Base-by-base conservation (phyloP, 2,113 vertebrate genomes). In the Oryzias celebensis region DNA sequence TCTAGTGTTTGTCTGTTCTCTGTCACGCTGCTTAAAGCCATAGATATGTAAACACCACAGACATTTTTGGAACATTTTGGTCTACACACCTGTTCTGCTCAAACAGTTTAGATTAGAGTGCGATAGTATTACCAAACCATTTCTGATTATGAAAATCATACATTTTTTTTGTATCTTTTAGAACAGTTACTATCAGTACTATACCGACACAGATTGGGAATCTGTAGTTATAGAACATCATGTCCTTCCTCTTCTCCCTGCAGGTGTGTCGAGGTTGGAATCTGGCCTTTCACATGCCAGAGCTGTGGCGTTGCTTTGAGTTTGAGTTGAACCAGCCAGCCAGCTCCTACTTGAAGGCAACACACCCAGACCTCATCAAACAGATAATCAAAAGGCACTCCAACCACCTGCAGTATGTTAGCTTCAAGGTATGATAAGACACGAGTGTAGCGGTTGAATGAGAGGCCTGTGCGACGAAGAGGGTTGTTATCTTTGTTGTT, bases 241-340 rank as follows among this genome's bases (percentile, higher is more conserved):
- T 44, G 14, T 51, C 6, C 17, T 2, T 43, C 49, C n/a, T 46
- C 44, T 20, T 59, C 4, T 66, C 2, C 1, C 24, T 8, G 23
- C 52, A 87, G 85, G 96, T 98, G 41, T 98, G 95, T 70, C 91
- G 92, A 7, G 87, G 84, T 73, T 98, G 96, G 96, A 97, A 98
- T 72, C 92, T 96, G 14, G 94, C 93, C 23, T 98, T 97, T 87
- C 95, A 98, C 49, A 96, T 97, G 95, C 96, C 96, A 14, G 96
- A 98, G 80, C 91, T 98, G 56, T 98, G 97, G 96, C 92, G 96
- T 2, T 97, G 95, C 86, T 98, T 98, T 81, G 97, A 98, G 82
- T 98, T 98, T 74, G 96, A 98, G 84, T 85, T 98, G 73, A 96
- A 95, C 85, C 96, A 97, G 41, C 95, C 95, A n/a, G 95, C 95